Evolutionary conservation across 2,888 invertebrate species (phyloP).

Genomic region (Machimus atricapillus): DNA sequence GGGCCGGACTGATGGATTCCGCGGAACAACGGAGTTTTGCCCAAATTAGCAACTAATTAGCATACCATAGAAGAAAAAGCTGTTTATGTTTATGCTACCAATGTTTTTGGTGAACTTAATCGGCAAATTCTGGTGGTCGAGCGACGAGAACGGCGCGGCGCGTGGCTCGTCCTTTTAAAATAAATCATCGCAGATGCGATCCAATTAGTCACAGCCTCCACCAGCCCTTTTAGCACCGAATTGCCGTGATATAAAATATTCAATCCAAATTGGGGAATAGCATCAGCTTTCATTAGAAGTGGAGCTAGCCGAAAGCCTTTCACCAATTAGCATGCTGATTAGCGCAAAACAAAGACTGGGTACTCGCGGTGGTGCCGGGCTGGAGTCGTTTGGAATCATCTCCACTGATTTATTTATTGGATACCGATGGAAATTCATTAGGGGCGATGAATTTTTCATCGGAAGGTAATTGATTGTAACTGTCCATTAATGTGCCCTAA

Average conservation of each 20-base stretch:
- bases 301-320: neutral
- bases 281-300: neutral
- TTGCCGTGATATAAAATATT: neutral
- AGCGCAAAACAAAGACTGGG: neutral
- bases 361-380: neutral
- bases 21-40: neutral
- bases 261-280: neutral
- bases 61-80: neutral
- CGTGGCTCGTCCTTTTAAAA: neutral
- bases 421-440: neutral
- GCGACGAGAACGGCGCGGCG: neutral
- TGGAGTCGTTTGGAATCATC: neutral
- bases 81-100: neutral
- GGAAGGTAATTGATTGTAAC: neutral
- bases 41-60: neutral
- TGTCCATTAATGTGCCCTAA: neutral
- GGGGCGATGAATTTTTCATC: constrained; percentile 3
- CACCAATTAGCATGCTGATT: neutral
- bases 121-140: neutral
- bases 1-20: neutral
- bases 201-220: neutral
- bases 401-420: neutral
- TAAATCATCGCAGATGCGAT: neutral
- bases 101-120: neutral
- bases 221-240: neutral